phyloP scores from a whole-genome alignment of 2,797 vertebrate genomes.

The Erpetoichthys calabaricus region DNA sequence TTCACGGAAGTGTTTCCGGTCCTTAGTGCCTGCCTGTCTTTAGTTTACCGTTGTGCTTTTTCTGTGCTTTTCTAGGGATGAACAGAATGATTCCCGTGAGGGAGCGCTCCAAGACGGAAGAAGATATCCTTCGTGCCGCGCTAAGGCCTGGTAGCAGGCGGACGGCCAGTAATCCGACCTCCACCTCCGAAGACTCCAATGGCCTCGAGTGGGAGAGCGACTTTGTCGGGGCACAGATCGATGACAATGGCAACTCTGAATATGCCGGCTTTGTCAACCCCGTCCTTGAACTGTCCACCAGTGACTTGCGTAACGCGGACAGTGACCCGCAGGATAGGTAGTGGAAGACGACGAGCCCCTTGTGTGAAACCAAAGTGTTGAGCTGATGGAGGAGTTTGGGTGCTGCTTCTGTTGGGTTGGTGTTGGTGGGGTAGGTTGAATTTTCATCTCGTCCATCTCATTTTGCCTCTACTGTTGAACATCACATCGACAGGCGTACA shows the following conservation, averaged over 20 bases:
- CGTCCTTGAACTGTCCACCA: slow-evolving; percentile 58
- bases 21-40: too few relatives aligned
- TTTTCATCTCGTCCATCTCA: too few relatives aligned
- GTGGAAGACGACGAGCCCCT: slow-evolving; percentile 12
- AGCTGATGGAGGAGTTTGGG: too few relatives aligned
- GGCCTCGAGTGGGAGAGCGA: slow-evolving; percentile 95
- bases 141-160: slow-evolving; percentile 51
- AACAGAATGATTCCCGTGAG: slow-evolving; percentile 68
- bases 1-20: too few relatives aligned
- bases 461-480: too few relatives aligned
- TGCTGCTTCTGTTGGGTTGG: too few relatives aligned
- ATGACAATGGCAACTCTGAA: slow-evolving; percentile 69
- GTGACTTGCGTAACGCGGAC: slow-evolving; percentile 18
- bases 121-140: slow-evolving; percentile 84
- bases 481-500: too few relatives aligned
- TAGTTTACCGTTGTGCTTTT: too few relatives aligned
- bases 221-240: slow-evolving; percentile 73
- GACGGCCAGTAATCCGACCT: slow-evolving; percentile 60
- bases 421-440: too few relatives aligned
- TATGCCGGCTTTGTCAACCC: slow-evolving; percentile 82
- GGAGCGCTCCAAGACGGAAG: slow-evolving; percentile 85
- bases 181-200: slow-evolving; percentile 77
- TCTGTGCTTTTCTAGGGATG: slow-evolving; percentile 54
- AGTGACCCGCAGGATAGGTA: slow-evolving; percentile 48
- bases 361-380: too few relatives aligned